Conservation (phyloP, 2,797 vertebrate species). For the Thunnus albacares region DNA sequence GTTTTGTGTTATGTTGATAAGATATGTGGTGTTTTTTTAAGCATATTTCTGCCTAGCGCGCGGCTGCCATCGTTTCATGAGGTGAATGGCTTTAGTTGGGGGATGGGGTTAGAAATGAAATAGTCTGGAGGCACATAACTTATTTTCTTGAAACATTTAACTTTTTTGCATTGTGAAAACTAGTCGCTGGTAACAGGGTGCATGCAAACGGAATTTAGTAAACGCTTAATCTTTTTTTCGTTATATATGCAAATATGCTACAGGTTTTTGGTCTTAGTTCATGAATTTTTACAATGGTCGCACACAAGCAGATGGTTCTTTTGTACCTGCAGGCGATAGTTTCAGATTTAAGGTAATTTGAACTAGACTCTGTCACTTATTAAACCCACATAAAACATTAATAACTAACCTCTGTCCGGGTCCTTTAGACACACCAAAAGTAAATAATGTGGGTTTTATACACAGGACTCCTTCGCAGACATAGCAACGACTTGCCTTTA, state of each 20-base stretch:
- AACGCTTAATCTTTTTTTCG: fast-evolving
- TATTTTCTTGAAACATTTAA: conserved; percentile 30
- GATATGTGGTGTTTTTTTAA: conserved; percentile 12
- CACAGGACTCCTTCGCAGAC: conserved; percentile 35
- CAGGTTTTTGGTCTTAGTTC: conserved; percentile 40
- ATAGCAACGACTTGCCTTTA: conserved; percentile 48
- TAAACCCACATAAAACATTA: conserved; percentile 53
- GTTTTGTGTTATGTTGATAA: conserved; percentile 9
- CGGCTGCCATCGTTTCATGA: conserved; percentile 66
- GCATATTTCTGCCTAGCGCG: conserved; percentile 63
- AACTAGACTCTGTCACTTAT: conserved; percentile 61
- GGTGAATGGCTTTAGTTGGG: conserved; percentile 82
- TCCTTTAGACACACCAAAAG: conserved; percentile 60
- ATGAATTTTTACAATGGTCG: conserved; percentile 49
- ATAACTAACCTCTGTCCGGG: conserved; percentile 37
- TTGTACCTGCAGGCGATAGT: conserved; percentile 77
- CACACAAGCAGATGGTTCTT: conserved; percentile 74
- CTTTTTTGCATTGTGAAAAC: conserved; percentile 16
- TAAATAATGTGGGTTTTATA: conserved; percentile 46
- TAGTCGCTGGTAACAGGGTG: fast-evolving
- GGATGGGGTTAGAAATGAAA: conserved; percentile 80
- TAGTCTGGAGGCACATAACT: conserved; percentile 55
- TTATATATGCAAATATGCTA: not conserved
- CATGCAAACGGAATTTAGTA: fast-evolving
- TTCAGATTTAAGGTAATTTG: conserved; percentile 56